Evolutionary conservation across 35 echinoderm and acorn worm species (phyloP).

Genomic region (Eucidaris tribuloides): DNA sequence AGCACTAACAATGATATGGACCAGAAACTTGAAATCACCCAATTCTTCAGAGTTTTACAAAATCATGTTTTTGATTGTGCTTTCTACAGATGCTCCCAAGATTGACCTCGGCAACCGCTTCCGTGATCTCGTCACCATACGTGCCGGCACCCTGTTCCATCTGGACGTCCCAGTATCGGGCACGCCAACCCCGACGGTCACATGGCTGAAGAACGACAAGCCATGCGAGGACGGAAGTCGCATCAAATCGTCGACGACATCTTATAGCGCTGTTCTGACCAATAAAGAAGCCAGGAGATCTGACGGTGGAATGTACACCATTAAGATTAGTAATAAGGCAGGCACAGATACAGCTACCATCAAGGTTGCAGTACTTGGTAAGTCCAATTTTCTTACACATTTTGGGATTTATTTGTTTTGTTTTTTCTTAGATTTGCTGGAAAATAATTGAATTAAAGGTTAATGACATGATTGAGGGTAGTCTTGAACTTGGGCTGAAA

Average conservation of each 20-base stretch:
- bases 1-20: no score
- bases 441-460: no score
- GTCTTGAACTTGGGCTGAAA: no score
- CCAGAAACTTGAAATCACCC: no score
- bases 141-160: constrained; percentile 64
- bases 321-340: constrained; percentile 65
- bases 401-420: no score
- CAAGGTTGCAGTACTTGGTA: constrained; percentile 82
- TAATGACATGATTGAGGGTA: no score
- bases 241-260: constrained; percentile 16
- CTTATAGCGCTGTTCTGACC: constrained; percentile 48
- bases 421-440: no score
- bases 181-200: constrained; percentile 60
- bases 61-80: no score
- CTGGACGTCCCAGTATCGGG: constrained; percentile 77
- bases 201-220: constrained; percentile 73
- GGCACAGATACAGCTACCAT: constrained; percentile 75
- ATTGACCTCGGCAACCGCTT: constrained; percentile 58
- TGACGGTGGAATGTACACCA: constrained; percentile 70
- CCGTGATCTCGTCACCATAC: constrained; percentile 50
- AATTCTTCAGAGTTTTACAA: no score
- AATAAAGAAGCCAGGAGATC: constrained; percentile 47
- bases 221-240: constrained; percentile 42
- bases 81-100: constrained; percentile 89
- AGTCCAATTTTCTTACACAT: background rate